These are phyloP conservation scores for Phyto melanocephala DNA, from an alignment of 2,888 invertebrate species.

Conservation along the genomic window DNA sequence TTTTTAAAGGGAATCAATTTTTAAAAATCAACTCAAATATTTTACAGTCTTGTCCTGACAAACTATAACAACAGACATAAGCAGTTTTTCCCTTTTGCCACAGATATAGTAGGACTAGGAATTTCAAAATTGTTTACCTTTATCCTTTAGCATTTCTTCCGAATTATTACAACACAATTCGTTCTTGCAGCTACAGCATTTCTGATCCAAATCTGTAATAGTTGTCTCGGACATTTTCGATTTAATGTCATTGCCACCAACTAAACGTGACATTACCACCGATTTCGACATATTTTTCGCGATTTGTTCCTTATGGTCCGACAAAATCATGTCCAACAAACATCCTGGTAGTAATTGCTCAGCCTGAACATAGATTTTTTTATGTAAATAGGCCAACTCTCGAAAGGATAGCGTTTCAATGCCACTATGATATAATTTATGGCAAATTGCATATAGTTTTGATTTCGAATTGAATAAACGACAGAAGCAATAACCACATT, in stretches of 20 bases:
- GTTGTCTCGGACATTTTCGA: constrained; percentile 12
- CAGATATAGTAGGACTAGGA: too few species aligned
- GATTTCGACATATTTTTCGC: constrained; percentile 19
- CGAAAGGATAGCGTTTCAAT: constrained; percentile 71
- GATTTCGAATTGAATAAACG: constrained; percentile 71
- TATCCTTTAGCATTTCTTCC: constrained; percentile 74
- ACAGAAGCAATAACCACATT: constrained; percentile 73
- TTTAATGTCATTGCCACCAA: neutral
- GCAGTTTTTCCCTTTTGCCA: too few species aligned
- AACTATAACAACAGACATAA: too few species aligned
- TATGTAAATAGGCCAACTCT: constrained; percentile 74
- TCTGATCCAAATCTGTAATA: constrained; percentile 42
- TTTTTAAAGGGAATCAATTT: too few species aligned
- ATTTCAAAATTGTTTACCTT: too few species aligned
- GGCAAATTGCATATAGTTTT: constrained; percentile 73
- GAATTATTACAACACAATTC: constrained; percentile 71
- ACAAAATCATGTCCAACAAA: constrained; percentile 70
- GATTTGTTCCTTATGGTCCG: constrained; percentile 55
- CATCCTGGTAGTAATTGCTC: constrained; percentile 73
- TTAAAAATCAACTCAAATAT: too few species aligned
- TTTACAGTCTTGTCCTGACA: too few species aligned
- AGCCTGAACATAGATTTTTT: constrained; percentile 73
- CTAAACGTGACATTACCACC: neutral
- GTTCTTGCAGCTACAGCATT: constrained; percentile 73
- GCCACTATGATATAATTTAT: constrained; percentile 74